Evolutionary conservation across 2,113 vertebrate genomes (phyloP), one percentile per base, ranked within the genome.

Genomic region (Rhinopomastus cyanomelas): DNA sequence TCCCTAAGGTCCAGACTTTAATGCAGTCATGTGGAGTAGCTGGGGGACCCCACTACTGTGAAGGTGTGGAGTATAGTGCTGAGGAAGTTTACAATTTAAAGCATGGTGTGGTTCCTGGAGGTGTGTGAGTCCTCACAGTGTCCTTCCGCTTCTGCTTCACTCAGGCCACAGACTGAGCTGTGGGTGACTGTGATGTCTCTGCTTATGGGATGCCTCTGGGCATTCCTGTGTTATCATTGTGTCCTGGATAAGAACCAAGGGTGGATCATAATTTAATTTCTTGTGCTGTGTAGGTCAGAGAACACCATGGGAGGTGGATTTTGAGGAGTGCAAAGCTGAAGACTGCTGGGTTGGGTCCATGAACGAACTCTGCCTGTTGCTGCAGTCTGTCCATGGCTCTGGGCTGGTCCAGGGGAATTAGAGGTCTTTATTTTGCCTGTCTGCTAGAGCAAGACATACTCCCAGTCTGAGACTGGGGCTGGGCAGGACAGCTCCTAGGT

Each of bases 11-110:
- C n/a, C 10, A 27, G 27, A 44, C 32, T 69, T 21, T 32, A 74
- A 59, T 18, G 9, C 12, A 48, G 55, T 7, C 0, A 0, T 17
- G 21, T 20, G 37, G 29, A 56, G 44, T 59, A 60, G 25, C n/a
- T 52, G 29, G 20, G 12, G 26, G 27, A 65, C 15, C 5, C 5
- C 6, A 5, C 13, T 55, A 6, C 3, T 51, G 12, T n/a, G n/a
- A 37, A 53, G 30, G 5, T 21, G 49, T 48, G 55, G n/a, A 80
- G 12, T 7, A 14, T 22, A 72, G 29, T 42, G 34, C n/a, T 76
- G 22, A 52, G 51, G 25, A 75, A 56, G 4, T 39, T 72, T 36
- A 42, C 9, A 20, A 69, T 73, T 52, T n/a, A 27, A 44, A 64
- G 12, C 11, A 29, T 4, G 21, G 9, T 29, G 6, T 48, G 23